Percentiles rank a stretch among this genome's conserved stretches.
These are phyloP conservation scores for Neopipo cinnamomea DNA, from an alignment of 2,113 vertebrate genomes.

Conservation along the genomic window DNA sequence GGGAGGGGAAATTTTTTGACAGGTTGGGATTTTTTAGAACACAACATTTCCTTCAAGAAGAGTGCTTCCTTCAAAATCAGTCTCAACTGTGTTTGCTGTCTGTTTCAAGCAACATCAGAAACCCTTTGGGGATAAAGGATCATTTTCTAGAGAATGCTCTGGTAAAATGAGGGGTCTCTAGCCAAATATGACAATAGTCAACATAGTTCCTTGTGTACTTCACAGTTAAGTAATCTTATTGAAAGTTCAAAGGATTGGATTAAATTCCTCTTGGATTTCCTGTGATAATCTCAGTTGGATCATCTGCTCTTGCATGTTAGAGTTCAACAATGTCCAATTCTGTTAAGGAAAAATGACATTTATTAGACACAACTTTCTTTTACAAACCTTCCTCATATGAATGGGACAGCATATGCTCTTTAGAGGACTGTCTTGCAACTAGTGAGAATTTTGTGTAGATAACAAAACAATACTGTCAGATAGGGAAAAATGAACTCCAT, in stretches of 20 bases:
- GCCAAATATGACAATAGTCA: slow-evolving; percentile 44
- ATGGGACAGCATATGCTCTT: neutral
- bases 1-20: neutral
- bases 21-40: neutral
- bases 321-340: slow-evolving; percentile 21
- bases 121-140: neutral
- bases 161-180: neutral
- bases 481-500: neutral
- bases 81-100: neutral
- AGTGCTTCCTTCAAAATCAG: neutral
- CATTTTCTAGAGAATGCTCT: neutral
- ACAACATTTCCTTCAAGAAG: neutral
- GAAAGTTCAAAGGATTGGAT: slow-evolving; percentile 48
- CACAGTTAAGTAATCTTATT: slow-evolving; percentile 32
- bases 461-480: neutral
- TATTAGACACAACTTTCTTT: slow-evolving; percentile 24
- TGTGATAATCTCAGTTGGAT: slow-evolving; percentile 60
- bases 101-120: slow-evolving; percentile 8
- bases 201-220: slow-evolving; percentile 9
- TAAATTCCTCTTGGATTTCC: slow-evolving; percentile 56
- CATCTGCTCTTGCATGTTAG: slow-evolving; percentile 34
- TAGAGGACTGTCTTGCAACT: neutral
- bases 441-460: neutral
- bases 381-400: neutral
- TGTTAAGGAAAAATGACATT: slow-evolving; percentile 38